Percentiles rank a stretch among this genome's conserved stretches.
phyloP scores from a whole-genome alignment of 2,113 vertebrate genomes.

The Gulo gulo region DNA sequence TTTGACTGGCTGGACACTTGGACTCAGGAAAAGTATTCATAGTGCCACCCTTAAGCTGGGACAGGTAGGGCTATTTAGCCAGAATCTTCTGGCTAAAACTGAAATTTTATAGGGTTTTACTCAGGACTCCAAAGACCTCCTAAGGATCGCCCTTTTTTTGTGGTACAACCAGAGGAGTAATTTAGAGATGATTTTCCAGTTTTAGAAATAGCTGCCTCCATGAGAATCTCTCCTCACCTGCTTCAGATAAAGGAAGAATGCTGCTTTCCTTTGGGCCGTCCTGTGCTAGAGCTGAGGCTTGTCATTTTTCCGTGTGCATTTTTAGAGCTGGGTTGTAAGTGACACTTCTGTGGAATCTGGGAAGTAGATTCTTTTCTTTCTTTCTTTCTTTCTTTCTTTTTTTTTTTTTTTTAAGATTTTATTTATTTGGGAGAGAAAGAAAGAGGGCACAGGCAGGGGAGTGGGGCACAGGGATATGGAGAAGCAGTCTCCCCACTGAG shows the following conservation, averaged over 20 bases:
- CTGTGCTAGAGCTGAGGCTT: background rate
- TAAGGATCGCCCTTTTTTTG: background rate
- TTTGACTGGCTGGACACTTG: background rate
- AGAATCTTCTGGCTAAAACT: background rate
- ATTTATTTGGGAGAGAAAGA: too few species aligned
- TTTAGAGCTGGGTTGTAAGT: constrained; percentile 1
- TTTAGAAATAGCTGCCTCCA: background rate
- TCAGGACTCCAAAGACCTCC: background rate
- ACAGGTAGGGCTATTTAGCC: background rate
- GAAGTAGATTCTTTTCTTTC: background rate
- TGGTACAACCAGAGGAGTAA: background rate
- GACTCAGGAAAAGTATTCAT: background rate
- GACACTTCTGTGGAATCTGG: background rate
- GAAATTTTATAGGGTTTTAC: background rate
- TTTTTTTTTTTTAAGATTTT: too few species aligned
- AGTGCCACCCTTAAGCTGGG: background rate
- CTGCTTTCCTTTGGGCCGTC: background rate
- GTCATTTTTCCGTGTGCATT: background rate
- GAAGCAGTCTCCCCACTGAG: background rate
- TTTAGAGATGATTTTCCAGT: background rate
- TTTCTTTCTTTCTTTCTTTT: too few species aligned
- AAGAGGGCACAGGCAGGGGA: background rate
- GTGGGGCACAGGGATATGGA: background rate
- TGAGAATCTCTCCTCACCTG: constrained; percentile 13
- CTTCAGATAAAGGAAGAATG: background rate